phyloP scores from a whole-genome alignment of 2,113 vertebrate species.

The Todiramphus chloris region DNA sequence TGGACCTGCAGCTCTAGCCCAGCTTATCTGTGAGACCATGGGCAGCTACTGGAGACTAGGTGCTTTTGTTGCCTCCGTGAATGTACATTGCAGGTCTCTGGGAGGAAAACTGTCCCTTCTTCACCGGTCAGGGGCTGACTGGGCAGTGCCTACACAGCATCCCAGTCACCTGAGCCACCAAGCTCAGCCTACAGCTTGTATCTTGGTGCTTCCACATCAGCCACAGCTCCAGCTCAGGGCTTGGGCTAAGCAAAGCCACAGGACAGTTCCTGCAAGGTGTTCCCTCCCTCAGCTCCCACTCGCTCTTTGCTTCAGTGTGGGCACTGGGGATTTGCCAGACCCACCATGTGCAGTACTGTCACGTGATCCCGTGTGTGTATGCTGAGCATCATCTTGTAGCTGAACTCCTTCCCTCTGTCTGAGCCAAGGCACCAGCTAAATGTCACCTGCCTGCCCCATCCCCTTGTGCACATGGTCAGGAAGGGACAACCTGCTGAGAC shows the following conservation, averaged over 20 bases:
- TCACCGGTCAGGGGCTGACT: background rate
- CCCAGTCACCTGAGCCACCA: background rate
- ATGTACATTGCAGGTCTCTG: background rate
- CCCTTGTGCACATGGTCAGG: background rate
- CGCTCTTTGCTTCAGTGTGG: background rate
- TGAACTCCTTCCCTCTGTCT: background rate
- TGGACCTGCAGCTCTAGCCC: background rate
- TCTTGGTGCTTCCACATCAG: background rate
- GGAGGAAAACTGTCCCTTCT: background rate
- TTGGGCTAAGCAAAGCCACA: background rate
- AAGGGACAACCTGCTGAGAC: background rate
- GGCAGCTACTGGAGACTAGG: background rate
- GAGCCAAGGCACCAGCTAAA: background rate
- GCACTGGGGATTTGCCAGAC: background rate
- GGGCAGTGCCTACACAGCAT: background rate
- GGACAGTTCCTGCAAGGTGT: background rate
- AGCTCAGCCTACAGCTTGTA: background rate
- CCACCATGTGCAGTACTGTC: background rate
- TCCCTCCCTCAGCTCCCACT: background rate
- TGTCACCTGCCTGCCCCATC: background rate
- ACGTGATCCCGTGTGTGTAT: rapidly evolving
- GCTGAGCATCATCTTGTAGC: background rate
- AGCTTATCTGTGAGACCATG: background rate
- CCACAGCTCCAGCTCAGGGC: background rate
- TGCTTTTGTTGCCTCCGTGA: background rate